Base-by-base conservation (phyloP, 53 echinoderm and acorn worm genomes). In the Holothuria leucospilota region DNA sequence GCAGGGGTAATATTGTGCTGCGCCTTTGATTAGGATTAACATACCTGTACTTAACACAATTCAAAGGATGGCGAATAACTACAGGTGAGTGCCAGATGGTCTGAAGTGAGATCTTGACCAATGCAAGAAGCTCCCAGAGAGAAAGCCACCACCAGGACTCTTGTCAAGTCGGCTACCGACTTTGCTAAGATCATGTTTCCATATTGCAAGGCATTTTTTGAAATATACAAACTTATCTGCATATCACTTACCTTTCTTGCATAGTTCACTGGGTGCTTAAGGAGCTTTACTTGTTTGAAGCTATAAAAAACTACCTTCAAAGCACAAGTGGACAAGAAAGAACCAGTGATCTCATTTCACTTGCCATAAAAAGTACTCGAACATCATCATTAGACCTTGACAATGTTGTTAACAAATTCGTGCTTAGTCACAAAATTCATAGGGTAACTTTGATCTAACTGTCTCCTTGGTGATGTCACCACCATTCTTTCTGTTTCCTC, bases 171-270 rank as follows among this genome's bases (percentile, higher is more conserved):
- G 2, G 34, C 42, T 13, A 66, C 23, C 12, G 82, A 88, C 68
- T 88, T 88, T 13, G 82, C 82, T 39, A 68, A 88, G 15, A 71
- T 64, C 58, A 40, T 88, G 38, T 40, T 24, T n/a, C 88, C 88
- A 13, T 51, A 78, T 12, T 20, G 26, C 18, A 68, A 62, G 42
- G 87, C 81, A 39, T 87, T 87, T 29, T 51, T 51, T 6, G 72
- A 85, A 53, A 25, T 79, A 5, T 0, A 21, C 24, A 77, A 87
- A 63, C 62, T 87, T 20, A 39, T 78, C 28, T 23, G 63, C 21
- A 86, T 86, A n/a, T 39, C 77, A 10, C 39, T 56, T 7, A 87
- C 66, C 25, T 66, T 80, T 3, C 39, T 82, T 2, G 88, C 82
- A 5, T 63, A 65, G 2, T 78, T 61, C 0, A 59, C 82, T 1